Base-by-base conservation (phyloP, 1,140 invertebrate species). In the Magallana angulata region DNA sequence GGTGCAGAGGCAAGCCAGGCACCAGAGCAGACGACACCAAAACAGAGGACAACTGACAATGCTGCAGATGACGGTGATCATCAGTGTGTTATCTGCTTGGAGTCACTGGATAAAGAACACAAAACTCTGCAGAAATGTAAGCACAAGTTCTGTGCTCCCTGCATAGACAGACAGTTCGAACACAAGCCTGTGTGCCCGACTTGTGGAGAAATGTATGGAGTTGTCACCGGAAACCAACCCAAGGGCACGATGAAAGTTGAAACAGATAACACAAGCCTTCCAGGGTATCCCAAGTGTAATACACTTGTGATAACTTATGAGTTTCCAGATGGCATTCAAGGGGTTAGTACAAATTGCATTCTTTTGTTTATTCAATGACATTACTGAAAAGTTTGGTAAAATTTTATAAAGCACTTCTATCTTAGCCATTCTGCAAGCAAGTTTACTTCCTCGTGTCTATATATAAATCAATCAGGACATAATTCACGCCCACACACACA, bases 221-320 rank as follows among this genome's bases (percentile, higher is more conserved):
- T 88, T 82, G 80, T 92, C 0, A 90, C 9, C 1, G 93, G 93
- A n/a, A 91, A 91, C 58, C 93, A 93, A 87, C 93, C 93, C 56
- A 76, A 85, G 12, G 91, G 89, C 18, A 91, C 68, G 76, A 92
- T 93, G 91, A 85, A 82, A 1, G 62, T 89, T 11, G 5, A 84
- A 12, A 86, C 58, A 1, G 14, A n/a, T 1, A 60, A 82, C 7
- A 76, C 82, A 58, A 68, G 84, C 11, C 9, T 84, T 1, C 90
- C 89, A 36, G 92, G 92, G 30, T 91, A 90, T 88, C 86, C 90
- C 8, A 85, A 86, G 56, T 64, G 76, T 84, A 91, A 91, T 30
- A 85, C 88, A 8, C 90, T 91, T 62, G 82, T 90, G 5, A 92
- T 94, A 30, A 89, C 12, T 3, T 94, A 94, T 85, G 84, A 62